Conservation (phyloP, 2,888 invertebrate species). For the Shargacucullia verbasci region DNA sequence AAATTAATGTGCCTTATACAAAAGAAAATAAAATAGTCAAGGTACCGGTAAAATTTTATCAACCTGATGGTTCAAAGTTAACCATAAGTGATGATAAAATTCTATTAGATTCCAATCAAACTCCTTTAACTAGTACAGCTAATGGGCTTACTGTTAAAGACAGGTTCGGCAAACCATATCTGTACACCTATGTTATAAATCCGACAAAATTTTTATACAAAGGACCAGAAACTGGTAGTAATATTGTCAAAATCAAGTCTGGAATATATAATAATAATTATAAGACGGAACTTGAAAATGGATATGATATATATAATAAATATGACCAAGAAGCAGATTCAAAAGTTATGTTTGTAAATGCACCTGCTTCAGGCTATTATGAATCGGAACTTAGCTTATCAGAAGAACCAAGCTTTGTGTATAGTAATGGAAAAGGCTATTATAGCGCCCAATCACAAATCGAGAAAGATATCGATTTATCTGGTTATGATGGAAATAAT, state of each 20-base stretch:
- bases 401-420: neutral
- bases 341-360: neutral
- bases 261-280: neutral
- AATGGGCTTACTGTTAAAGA: slow-evolving; percentile 1
- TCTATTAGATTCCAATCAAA: neutral
- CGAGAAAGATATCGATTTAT: neutral
- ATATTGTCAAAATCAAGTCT: neutral
- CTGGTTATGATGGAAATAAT: neutral
- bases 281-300: neutral
- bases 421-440: neutral
- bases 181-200: slow-evolving; percentile 24
- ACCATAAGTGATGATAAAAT: neutral
- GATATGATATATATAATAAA: neutral
- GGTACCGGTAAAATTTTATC: neutral
- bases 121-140: neutral
- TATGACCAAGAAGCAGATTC: neutral
- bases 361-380: neutral
- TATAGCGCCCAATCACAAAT: neutral
- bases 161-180: slow-evolving; percentile 5
- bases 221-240: neutral
- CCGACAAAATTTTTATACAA: slow-evolving; percentile 7
- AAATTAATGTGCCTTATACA: neutral
- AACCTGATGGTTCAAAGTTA: neutral
- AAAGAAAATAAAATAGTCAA: neutral
- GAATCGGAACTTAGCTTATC: neutral